Evolutionary conservation across 2,888 invertebrate species (phyloP), one percentile per base, ranked within the genome.

Genomic region (Uloborus plumipes): DNA sequence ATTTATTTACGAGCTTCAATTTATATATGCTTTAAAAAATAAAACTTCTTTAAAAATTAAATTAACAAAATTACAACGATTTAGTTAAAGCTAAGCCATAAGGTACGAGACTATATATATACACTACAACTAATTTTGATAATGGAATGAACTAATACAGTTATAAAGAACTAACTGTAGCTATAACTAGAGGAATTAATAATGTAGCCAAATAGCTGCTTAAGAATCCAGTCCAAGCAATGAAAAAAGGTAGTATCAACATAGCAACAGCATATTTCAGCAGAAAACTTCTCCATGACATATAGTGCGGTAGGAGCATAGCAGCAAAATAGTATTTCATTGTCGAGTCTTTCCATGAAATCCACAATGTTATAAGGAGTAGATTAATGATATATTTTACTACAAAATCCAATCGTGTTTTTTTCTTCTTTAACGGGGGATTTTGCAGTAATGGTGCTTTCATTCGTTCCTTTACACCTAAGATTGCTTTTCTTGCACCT

Each of bases 401-500:
- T 9, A 55, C 7, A 18, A 65, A 59, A 51, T n/a, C 22, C 6
- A 59, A 18, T n/a, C 51, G 16, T 6, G 16, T 49, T 39, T 73
- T 79, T 7, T 31, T 55, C 18, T 72, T 65, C 7, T 51, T 18
- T 26, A 65, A 71, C 0, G 18, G 31, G 3, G 14, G 13, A n/a
- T 39, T 62, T 39, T 69, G 69, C 2, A 16, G 16, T 0, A 76
- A 20, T 18, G 76, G 76, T 16, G 76, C 61, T 62, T 69, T 76
- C 76, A 78, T 71, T 22, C 77, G 51, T 39, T 76, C 76, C 16
- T 76, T 76, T 11, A 69, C 69, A 15, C 15, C 53, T 26, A 76
- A 39, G 31, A 78, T 71, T 13, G 77, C 77, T 16, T 65, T 64
- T 65, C 77, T 71, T 13, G 77, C 77, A 18, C 65, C 77, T 20